Evolutionary conservation across 2,113 vertebrate genomes (phyloP).

Genomic region (Thamnophis sirtalis): DNA sequence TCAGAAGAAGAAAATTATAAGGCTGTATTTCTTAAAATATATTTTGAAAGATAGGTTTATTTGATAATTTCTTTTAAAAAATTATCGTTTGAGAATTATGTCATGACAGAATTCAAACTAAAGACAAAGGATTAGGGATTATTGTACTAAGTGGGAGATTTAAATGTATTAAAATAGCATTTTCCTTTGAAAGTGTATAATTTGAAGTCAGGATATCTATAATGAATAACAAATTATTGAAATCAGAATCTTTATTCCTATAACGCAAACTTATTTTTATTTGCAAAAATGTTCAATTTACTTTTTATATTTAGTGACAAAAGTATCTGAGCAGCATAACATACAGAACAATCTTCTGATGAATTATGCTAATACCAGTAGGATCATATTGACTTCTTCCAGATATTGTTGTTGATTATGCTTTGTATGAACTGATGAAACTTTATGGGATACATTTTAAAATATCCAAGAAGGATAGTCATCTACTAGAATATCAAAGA

Average conservation of each 20-base stretch:
- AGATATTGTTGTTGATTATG: not conserved
- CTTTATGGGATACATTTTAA: not conserved
- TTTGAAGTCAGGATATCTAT: slow-evolving; percentile 7
- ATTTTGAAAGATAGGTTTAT: not conserved
- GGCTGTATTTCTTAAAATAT: slow-evolving; percentile 1
- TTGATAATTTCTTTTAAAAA: not conserved
- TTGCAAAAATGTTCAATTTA: not conserved
- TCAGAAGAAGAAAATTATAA: not conserved
- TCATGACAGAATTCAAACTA: slow-evolving; percentile 1
- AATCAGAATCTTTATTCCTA: not conserved
- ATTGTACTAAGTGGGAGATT: not conserved
- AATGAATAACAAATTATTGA: not conserved
- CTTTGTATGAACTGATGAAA: not conserved
- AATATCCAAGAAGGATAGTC: not conserved
- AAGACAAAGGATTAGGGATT: not conserved
- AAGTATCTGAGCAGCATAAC: not conserved
- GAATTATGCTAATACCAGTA: not conserved
- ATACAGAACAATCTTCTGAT: not conserved
- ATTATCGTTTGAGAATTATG: not conserved
- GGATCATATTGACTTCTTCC: not conserved
- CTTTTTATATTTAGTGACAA: not conserved
- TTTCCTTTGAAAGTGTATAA: not conserved
- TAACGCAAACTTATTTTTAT: not conserved
- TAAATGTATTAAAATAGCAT: not conserved
- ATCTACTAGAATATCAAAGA: not conserved